Conservation (phyloP, 2,113 vertebrate species). For the Athene cunicularia region DNA sequence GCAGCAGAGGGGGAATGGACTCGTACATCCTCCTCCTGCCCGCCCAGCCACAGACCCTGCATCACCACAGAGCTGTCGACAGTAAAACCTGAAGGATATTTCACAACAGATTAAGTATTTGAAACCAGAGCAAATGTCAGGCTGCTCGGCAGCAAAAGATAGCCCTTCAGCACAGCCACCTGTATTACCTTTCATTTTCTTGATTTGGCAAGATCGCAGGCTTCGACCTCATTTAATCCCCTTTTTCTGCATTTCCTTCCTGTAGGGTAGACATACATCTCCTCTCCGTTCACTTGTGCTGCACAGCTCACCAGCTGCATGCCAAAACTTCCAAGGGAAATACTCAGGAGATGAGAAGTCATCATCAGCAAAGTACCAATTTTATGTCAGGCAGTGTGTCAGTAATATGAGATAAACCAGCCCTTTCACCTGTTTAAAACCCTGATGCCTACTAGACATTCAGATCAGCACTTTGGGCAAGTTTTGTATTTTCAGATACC, state of each 20-base stretch:
- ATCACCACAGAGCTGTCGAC: background rate
- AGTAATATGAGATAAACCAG: background rate
- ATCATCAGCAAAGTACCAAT: slow-evolving; percentile 14
- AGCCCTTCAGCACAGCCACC: background rate
- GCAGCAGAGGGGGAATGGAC: background rate
- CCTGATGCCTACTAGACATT: background rate
- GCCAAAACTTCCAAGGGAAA: slow-evolving; percentile 19
- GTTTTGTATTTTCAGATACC: background rate
- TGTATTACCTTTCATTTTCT: slow-evolving; percentile 21
- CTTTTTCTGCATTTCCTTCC: background rate
- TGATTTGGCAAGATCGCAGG: slow-evolving; percentile 20
- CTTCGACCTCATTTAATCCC: slow-evolving; percentile 11
- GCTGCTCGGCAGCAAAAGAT: slow-evolving; percentile 4
- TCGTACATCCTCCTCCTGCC: background rate
- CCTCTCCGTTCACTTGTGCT: background rate
- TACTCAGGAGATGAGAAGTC: background rate
- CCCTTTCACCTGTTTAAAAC: background rate
- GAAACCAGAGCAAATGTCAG: slow-evolving; percentile 32
- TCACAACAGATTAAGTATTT: background rate
- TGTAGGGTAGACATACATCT: background rate
- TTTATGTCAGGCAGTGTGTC: background rate
- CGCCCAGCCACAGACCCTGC: fast-evolving
- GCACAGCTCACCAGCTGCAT: background rate
- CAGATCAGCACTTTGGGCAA: background rate
- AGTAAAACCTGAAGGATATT: slow-evolving; percentile 3